A percentile compares a stretch with the other conserved stretches of the same genome.
Evolutionary conservation across 2,113 vertebrate genomes (phyloP).

Genomic region (human (Homo sapiens)): GRCh38 chr6:16368501-16369000

Average conservation of each 20-base stretch:
- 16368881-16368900: neutral
- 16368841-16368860: conserved; percentile 26
- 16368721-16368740: conserved; percentile 15
- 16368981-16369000: neutral
- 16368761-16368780: neutral
- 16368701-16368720: conserved; percentile 24
- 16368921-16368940: neutral
- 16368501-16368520: conserved; percentile 63
- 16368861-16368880: conserved; percentile 28
- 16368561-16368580: conserved; percentile 32
- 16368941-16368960: neutral
- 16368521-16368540: conserved; percentile 62
- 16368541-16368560: conserved; percentile 22
- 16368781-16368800: conserved; percentile 19
- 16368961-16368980: neutral
- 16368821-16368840: conserved; percentile 38
- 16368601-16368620: conserved; percentile 52
- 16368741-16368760: neutral
- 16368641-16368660: conserved; percentile 51
- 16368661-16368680: conserved; percentile 57
- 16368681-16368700: conserved; percentile 61
- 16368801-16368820: neutral
- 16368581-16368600: conserved; percentile 42
- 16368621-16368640: conserved; percentile 55
- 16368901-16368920: neutral